These are phyloP conservation scores for Sarcophaga carnaria DNA, from an alignment of 2,888 invertebrate genomes.

Conservation along the genomic window DNA sequence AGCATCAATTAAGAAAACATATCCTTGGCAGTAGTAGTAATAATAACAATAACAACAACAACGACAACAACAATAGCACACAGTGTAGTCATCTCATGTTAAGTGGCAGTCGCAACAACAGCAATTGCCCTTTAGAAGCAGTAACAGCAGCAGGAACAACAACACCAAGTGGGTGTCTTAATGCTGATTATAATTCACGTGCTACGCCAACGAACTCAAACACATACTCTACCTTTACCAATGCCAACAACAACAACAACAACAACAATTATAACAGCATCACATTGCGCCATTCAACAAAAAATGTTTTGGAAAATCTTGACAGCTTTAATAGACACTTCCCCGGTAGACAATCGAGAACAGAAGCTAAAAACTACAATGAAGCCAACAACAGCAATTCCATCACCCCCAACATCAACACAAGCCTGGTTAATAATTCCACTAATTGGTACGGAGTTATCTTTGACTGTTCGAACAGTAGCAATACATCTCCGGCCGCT, in stretches of 20 bases:
- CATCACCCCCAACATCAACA: neutral
- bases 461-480: slow-evolving; percentile 66
- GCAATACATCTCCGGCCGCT: slow-evolving; percentile 63
- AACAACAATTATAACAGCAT: neutral
- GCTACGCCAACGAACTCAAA: slow-evolving; percentile 5
- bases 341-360: neutral
- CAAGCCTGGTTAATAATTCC: slow-evolving; percentile 69
- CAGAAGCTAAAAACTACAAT: neutral
- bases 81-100: neutral
- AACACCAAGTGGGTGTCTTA: slow-evolving; percentile 29
- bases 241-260: neutral
- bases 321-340: neutral
- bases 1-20: slow-evolving; percentile 81
- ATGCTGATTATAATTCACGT: slow-evolving; percentile 45
- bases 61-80: slow-evolving; percentile 43
- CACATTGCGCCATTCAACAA: neutral
- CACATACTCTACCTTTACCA: neutral
- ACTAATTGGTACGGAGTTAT: slow-evolving; percentile 76
- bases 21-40: slow-evolving; percentile 55
- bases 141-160: slow-evolving; percentile 2
- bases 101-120: slow-evolving; percentile 30
- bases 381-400: neutral
- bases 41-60: slow-evolving; percentile 39
- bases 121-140: slow-evolving; percentile 58
- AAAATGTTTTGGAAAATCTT: neutral